Evolutionary conservation across 2,113 vertebrate species (phyloP).

Genomic region (Eupsittula cactorum): DNA sequence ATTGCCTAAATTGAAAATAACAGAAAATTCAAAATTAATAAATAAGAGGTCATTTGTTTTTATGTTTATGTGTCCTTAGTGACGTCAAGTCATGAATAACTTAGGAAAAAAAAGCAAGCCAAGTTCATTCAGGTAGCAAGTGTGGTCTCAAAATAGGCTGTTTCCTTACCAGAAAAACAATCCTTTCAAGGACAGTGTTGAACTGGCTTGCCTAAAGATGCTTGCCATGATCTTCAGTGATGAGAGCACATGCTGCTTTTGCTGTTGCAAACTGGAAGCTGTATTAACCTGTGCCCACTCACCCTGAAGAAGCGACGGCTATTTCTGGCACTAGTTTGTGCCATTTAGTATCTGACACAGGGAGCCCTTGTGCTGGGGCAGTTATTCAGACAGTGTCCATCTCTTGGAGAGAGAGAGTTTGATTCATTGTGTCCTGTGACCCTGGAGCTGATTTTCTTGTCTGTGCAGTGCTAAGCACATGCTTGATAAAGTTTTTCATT

Average conservation of each 20-base stretch:
- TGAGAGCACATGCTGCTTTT: not conserved
- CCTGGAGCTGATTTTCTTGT: not conserved
- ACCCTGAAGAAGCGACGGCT: not conserved
- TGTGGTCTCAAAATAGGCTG: not conserved
- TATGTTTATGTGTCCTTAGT: not conserved
- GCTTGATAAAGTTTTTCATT: not conserved
- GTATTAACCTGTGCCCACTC: not conserved
- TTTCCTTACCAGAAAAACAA: not conserved
- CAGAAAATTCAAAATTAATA: not conserved
- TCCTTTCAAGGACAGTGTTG: not conserved
- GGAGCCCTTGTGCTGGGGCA: not conserved
- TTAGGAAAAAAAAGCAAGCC: not conserved
- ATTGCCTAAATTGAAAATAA: not conserved
- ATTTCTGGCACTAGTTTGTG: not conserved
- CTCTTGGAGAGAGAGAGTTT: not conserved
- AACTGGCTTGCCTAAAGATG: not conserved
- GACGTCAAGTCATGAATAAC: not conserved
- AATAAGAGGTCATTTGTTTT: not conserved
- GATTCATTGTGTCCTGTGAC: not conserved
- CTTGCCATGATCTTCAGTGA: not conserved
- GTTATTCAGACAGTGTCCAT: not conserved
- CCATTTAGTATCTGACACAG: not conserved
- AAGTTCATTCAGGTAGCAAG: not conserved
- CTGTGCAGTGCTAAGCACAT: rapidly evolving
- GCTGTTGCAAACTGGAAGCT: not conserved